Conservation (phyloP, 2,797 vertebrate species). For the Gobionotothen gibberifrons region DNA sequence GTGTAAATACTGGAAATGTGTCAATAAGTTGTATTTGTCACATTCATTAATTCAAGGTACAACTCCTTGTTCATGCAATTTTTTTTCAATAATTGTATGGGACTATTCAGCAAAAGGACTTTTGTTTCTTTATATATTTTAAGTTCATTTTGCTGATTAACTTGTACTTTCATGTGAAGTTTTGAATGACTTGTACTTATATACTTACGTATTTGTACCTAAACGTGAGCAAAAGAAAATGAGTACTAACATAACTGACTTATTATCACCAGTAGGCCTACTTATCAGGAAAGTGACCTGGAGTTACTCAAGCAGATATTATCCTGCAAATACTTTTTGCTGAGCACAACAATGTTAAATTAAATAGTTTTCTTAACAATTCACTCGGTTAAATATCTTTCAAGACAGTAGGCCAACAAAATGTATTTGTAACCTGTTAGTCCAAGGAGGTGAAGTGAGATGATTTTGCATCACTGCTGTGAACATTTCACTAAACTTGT, state of each 20-base stretch:
- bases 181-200: background rate
- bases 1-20: background rate
- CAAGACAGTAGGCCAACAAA: background rate
- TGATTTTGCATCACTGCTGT: background rate
- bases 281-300: background rate
- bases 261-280: background rate
- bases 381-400: no score
- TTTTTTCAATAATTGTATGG: background rate
- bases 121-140: background rate
- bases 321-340: background rate
- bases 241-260: background rate
- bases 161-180: background rate
- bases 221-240: background rate
- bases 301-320: background rate
- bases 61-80: no score
- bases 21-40: no score
- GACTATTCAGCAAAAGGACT: background rate
- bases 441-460: no score
- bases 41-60: no score
- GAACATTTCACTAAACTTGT: slow-evolving; percentile 1
- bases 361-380: background rate
- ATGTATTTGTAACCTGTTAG: background rate
- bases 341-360: background rate
- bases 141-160: background rate
- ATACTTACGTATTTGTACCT: background rate